Evolutionary conservation across 2,113 vertebrate species (phyloP), one percentile per base, ranked within the genome.

Genomic region (Malaclemys terrapin): DNA sequence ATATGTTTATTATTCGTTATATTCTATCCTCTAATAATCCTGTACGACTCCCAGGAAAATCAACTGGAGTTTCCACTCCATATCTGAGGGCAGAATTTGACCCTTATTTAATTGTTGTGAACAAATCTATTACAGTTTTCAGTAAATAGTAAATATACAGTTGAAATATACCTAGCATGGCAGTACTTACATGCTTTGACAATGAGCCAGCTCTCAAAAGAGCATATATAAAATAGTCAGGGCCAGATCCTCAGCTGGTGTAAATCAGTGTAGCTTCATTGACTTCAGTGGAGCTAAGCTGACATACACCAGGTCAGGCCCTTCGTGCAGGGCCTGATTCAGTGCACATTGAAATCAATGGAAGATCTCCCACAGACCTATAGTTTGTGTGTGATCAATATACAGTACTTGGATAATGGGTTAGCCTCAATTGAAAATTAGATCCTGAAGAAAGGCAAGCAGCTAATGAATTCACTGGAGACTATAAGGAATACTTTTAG

Each of bases 301-400:
- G 38, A 35, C 0, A 0, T 1, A 38, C 56, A 57, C 10, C 69
- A 89, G 69, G 47, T 25, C 79, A 3, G 13, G 1, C 0, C 4
- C 3, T 69, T 56, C 91, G 56, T 0, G 0, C 57, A 0, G 2
- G 16, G 11, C 19, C 65, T 42, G 22, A 75, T 45, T 42, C 22
- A 75, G 38, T 75, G 72, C 38, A 10, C 72, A 75, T 20, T 75
- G 72, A 45, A 75, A 45, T 12, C 13, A 56, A 5, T 27, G n/a
- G 17, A 22, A 49, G 12, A 57, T 19, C 57, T 49, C 45, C n/a
- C 56, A 80, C 88, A 91, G 69, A 53, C 56, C 69, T 86, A 82
- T 49, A 65, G 10, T 82, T 62, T 25, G 79, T 0, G 4, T 22
- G 29, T 24, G 53, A 53, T 57, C 75, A 45, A 31, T 20, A 62